phyloP scores from a whole-genome alignment of 2,797 vertebrate genomes.

The Acomys russatus region DNA sequence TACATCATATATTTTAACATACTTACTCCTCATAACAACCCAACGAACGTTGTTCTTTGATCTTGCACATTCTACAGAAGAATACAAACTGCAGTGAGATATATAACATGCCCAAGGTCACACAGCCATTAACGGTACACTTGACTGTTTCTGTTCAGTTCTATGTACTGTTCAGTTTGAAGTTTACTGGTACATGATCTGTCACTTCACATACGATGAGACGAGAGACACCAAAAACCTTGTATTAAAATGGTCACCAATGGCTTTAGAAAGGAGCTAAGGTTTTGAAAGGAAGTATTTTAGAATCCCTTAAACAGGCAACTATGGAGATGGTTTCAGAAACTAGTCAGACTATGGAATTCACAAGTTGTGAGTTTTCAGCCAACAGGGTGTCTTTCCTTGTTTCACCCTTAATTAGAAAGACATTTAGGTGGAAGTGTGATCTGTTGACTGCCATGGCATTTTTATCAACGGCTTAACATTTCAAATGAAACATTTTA shows the following conservation, averaged over 20 bases:
- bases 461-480: constrained; percentile 87
- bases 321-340: neutral
- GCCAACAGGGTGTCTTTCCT: constrained; percentile 64
- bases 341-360: neutral
- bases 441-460: constrained; percentile 83
- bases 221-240: neutral
- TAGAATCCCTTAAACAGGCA: neutral
- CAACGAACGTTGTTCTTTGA: neutral
- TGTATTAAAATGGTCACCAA: neutral
- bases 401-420: constrained; percentile 81
- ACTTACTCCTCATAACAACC: neutral
- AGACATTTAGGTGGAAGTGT: constrained; percentile 58
- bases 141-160: neutral
- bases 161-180: neutral
- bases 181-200: neutral
- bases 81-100: neutral
- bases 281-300: neutral
- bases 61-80: neutral
- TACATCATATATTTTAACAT: neutral
- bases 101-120: neutral
- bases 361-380: constrained; percentile 8
- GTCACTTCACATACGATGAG: neutral
- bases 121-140: neutral
- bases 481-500: constrained; percentile 88
- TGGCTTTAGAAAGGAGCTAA: neutral